Evolutionary conservation across 2,113 vertebrate species (phyloP).

Genomic region (Empidonax traillii): DNA sequence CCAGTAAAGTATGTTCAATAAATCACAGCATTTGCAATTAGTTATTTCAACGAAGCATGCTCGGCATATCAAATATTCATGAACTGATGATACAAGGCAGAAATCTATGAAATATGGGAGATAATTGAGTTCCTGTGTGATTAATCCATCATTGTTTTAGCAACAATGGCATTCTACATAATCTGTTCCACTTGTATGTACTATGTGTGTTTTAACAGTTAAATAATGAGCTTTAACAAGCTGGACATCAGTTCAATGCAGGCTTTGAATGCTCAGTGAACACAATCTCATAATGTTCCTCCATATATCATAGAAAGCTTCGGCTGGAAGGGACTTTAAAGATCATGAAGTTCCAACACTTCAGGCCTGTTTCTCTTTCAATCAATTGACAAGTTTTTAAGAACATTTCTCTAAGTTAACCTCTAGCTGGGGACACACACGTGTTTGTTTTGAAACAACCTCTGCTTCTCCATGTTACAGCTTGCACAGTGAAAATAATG

Average conservation of each 20-base stretch:
- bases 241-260: neutral
- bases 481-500: neutral
- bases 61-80: constrained; percentile 77
- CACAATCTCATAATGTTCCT: neutral
- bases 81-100: constrained; percentile 70
- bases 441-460: neutral
- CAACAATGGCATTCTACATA: constrained; percentile 1
- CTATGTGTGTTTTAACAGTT: neutral
- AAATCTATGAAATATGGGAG: constrained; percentile 61
- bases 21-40: constrained; percentile 75
- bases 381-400: neutral
- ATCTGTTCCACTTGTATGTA: neutral
- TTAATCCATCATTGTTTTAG: constrained; percentile 48
- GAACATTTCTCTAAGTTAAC: neutral
- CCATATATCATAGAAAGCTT: neutral
- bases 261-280: neutral
- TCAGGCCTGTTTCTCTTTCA: neutral
- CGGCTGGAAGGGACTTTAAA: neutral
- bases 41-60: constrained; percentile 76
- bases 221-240: neutral
- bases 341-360: neutral
- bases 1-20: constrained; percentile 71
- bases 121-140: constrained; percentile 57
- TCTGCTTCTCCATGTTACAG: neutral
- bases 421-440: rapidly evolving